phyloP scores from a whole-genome alignment of 2,888 invertebrate genomes.

The Limenitis camilla region DNA sequence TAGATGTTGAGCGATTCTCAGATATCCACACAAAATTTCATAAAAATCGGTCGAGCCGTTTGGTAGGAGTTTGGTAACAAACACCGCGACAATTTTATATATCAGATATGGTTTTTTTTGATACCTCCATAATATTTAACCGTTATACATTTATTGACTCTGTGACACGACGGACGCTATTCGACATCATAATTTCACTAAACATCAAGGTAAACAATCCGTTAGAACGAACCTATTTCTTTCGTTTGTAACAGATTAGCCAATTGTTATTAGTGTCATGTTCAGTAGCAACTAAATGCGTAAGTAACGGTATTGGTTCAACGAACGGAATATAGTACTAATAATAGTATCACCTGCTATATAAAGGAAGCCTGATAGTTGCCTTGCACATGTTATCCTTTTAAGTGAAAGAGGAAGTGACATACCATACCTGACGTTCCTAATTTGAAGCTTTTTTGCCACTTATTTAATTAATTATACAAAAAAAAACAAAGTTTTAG shows the following conservation, averaged over 20 bases:
- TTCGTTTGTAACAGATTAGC: constrained; percentile 40
- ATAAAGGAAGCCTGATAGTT: constrained; percentile 46
- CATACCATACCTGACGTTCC: constrained; percentile 5
- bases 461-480: constrained; percentile 5
- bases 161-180: background rate
- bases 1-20: too few species aligned
- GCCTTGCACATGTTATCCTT: constrained; percentile 42
- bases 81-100: too few species aligned
- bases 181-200: constrained; percentile 1
- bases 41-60: too few species aligned
- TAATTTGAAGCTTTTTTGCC: constrained; percentile 2
- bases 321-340: constrained; percentile 64
- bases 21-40: too few species aligned
- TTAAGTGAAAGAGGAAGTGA: constrained; percentile 30
- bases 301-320: constrained; percentile 70
- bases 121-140: too few species aligned
- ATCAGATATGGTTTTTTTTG: too few species aligned
- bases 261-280: constrained; percentile 70
- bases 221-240: constrained; percentile 38
- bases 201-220: constrained; percentile 25
- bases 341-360: constrained; percentile 64
- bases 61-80: too few species aligned
- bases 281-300: constrained; percentile 57
- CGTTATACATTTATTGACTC: too few species aligned
- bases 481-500: too few species aligned